Evolutionary conservation across 2,888 invertebrate genomes (phyloP).

Genomic region (Tetanocera ferruginea): DNA sequence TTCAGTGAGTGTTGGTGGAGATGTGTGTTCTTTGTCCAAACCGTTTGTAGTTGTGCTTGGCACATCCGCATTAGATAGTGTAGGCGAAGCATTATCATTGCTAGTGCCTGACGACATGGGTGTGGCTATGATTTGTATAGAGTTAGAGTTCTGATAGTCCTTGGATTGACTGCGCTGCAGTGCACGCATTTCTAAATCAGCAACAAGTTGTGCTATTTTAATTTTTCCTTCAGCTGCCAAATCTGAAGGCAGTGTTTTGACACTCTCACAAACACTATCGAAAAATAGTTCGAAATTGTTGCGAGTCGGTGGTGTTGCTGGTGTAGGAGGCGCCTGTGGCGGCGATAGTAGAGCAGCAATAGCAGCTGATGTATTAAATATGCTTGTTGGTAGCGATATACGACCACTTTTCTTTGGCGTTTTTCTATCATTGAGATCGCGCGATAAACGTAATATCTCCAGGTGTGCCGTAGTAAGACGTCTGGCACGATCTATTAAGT

Average conservation of each 20-base stretch:
- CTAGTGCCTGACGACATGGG: background rate
- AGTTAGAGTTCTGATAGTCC: background rate
- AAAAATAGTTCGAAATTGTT: conserved; percentile 61
- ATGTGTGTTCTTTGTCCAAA: conserved; percentile 26
- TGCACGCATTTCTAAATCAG: conserved; percentile 58
- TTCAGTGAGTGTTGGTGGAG: background rate
- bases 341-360: conserved; percentile 28
- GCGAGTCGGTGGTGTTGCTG: conserved; percentile 34
- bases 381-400: conserved; percentile 14
- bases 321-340: background rate
- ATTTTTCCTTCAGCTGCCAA: conserved; percentile 63
- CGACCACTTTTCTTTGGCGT: conserved; percentile 4
- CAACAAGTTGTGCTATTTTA: conserved; percentile 61
- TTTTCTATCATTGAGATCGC: conserved; percentile 31
- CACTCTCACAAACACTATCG: conserved; percentile 61
- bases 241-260: conserved; percentile 58
- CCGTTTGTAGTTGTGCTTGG: conserved; percentile 18
- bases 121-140: conserved; percentile 13
- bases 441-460: conserved; percentile 41
- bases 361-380: conserved; percentile 27
- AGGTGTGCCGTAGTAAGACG: conserved; percentile 40
- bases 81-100: background rate
- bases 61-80: background rate
- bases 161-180: conserved; percentile 36
- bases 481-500: conserved; percentile 44